A percentile compares a stretch with the other conserved stretches of the same genome.
Evolutionary conservation across 2,113 vertebrate species (phyloP).

Genomic region (Progne subis): DNA sequence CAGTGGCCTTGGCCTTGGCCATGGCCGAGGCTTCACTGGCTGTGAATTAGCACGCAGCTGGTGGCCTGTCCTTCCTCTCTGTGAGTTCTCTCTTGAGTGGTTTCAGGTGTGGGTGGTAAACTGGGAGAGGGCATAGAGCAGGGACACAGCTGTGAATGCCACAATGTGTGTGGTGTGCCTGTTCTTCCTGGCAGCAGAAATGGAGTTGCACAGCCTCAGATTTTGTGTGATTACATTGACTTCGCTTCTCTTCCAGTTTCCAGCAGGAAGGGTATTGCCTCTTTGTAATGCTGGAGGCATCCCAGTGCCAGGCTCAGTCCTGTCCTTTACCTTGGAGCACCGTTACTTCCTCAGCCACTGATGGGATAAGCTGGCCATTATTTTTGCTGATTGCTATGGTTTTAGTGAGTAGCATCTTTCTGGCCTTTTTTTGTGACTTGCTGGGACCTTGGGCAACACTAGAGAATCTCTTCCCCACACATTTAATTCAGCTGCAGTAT

Average conservation of each 20-base stretch:
- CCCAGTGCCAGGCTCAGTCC: background rate
- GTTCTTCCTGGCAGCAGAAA: background rate
- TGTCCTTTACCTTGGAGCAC: background rate
- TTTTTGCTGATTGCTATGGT: background rate
- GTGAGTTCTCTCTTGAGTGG: background rate
- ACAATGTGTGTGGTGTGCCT: accelerated
- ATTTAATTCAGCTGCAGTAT: background rate
- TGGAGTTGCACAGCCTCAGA: background rate
- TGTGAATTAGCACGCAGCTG: background rate
- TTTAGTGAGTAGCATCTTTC: background rate
- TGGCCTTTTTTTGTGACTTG: background rate
- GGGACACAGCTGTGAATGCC: background rate
- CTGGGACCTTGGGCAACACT: background rate
- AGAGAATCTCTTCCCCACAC: background rate
- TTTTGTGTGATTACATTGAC: background rate
- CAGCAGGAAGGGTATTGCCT: background rate
- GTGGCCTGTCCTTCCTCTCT: background rate
- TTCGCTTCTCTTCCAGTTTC: background rate
- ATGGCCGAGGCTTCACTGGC: background rate
- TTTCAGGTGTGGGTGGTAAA: background rate
- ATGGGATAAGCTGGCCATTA: background rate
- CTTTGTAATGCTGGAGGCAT: background rate
- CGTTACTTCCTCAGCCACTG: background rate
- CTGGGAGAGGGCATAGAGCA: background rate
- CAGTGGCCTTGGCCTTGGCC: background rate